These are phyloP conservation scores for Leptonema lineaticorne DNA, from an alignment of 1,140 invertebrate genomes.

Conservation along the genomic window DNA sequence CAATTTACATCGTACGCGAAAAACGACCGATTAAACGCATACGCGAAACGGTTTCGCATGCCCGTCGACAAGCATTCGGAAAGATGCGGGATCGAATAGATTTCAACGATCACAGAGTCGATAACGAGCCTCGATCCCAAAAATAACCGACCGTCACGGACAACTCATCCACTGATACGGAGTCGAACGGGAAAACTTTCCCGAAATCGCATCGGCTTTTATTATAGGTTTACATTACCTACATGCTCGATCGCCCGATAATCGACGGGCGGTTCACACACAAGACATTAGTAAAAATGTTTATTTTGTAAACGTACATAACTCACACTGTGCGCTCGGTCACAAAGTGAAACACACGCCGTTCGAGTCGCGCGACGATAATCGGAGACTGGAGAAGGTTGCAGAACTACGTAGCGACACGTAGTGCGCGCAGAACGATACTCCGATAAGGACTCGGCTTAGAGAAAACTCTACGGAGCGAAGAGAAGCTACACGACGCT, in stretches of 20 bases:
- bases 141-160: too few species aligned
- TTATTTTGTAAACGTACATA: constrained; percentile 40
- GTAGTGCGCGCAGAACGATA: constrained; percentile 19
- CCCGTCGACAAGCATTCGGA: too few species aligned
- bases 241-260: constrained; percentile 4
- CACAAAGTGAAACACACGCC: constrained; percentile 39
- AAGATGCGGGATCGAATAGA: too few species aligned
- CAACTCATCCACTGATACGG: too few species aligned
- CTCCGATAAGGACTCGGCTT: background rate
- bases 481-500: constrained; percentile 40
- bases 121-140: too few species aligned
- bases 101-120: too few species aligned
- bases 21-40: too few species aligned
- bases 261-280: constrained; percentile 19
- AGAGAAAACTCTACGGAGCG: constrained; percentile 38
- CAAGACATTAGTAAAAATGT: constrained; percentile 40
- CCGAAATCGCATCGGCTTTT: too few species aligned
- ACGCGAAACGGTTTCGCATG: too few species aligned
- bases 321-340: constrained; percentile 36
- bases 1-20: too few species aligned
- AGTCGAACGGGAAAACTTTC: too few species aligned
- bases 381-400: constrained; percentile 34
- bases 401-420: constrained; percentile 35
- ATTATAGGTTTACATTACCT: constrained; percentile 20
- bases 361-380: constrained; percentile 27